Percentiles rank a stretch among this genome's conserved stretches.
Conservation (phyloP, 1,140 invertebrate species). For the Vanessa atalanta region DNA sequence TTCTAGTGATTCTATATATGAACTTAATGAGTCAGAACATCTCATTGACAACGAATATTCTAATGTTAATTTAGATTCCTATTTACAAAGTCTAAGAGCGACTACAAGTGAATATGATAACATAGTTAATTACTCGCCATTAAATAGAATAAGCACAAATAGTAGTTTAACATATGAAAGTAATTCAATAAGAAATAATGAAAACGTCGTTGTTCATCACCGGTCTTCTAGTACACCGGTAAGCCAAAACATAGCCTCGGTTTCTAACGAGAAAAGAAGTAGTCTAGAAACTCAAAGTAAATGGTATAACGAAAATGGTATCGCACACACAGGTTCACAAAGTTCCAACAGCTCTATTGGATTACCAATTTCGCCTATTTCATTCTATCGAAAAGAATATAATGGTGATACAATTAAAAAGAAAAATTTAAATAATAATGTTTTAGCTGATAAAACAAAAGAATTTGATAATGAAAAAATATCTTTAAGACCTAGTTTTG, state of each 20-base stretch:
- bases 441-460: conserved; percentile 72
- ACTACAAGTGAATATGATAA: conserved; percentile 47
- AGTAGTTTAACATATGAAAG: conserved; percentile 16
- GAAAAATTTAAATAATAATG: conserved; percentile 71
- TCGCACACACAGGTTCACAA: conserved; percentile 59
- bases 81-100: conserved; percentile 83
- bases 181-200: conserved; percentile 5
- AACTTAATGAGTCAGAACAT: conserved; percentile 83
- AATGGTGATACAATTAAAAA: conserved; percentile 65
- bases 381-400: conserved; percentile 76
- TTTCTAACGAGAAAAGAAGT: conserved; percentile 35
- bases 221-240: conserved; percentile 65
- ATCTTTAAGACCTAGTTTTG: conserved; percentile 52
- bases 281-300: conserved; percentile 40
- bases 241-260: conserved; percentile 40
- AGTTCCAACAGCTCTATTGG: conserved; percentile 64
- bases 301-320: conserved; percentile 48
- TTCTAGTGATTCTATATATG: conserved; percentile 84
- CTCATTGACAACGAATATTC: conserved; percentile 76
- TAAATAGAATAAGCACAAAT: conserved; percentile 15
- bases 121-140: conserved; percentile 22
- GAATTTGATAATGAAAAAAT: conserved; percentile 73
- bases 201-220: conserved; percentile 45
- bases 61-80: conserved; percentile 80
- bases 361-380: conserved; percentile 67